phyloP scores from a whole-genome alignment of 2,113 vertebrate genomes.

The Diphyllodes magnificus region DNA sequence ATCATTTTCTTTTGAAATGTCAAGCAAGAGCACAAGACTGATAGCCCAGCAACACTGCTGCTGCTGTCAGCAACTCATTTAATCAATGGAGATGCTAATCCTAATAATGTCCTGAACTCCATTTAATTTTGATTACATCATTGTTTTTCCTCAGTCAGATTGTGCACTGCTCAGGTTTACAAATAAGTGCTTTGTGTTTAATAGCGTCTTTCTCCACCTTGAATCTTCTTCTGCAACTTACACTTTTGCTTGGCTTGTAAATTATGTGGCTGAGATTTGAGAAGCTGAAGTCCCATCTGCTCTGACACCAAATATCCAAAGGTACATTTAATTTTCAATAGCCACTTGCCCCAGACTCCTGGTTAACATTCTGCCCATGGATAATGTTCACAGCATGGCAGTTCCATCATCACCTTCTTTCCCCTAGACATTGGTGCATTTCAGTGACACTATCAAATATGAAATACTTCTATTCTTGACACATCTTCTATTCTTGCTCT shows the following conservation, averaged over 20 bases:
- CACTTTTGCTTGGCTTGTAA: neutral
- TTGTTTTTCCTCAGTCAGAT: neutral
- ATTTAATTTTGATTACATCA: constrained; percentile 41
- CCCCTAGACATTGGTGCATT: neutral
- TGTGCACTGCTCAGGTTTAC: neutral
- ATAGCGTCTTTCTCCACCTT: neutral
- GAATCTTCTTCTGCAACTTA: neutral
- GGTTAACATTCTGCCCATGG: neutral
- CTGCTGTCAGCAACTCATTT: constrained; percentile 32
- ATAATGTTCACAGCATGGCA: neutral
- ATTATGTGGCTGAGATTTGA: neutral
- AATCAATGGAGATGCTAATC: constrained; percentile 25
- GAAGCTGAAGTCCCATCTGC: neutral
- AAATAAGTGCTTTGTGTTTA: neutral
- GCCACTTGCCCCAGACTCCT: neutral
- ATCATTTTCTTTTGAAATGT: constrained; percentile 37
- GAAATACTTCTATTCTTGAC: neutral
- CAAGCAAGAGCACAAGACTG: neutral
- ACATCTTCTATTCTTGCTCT: neutral
- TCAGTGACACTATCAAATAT: neutral
- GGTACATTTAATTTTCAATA: neutral
- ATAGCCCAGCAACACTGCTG: neutral
- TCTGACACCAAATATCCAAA: neutral
- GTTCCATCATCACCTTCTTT: neutral
- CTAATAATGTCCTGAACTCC: constrained; percentile 4